Base-by-base conservation (phyloP, 2,888 invertebrate species). In the Oscheius onirici region DNA sequence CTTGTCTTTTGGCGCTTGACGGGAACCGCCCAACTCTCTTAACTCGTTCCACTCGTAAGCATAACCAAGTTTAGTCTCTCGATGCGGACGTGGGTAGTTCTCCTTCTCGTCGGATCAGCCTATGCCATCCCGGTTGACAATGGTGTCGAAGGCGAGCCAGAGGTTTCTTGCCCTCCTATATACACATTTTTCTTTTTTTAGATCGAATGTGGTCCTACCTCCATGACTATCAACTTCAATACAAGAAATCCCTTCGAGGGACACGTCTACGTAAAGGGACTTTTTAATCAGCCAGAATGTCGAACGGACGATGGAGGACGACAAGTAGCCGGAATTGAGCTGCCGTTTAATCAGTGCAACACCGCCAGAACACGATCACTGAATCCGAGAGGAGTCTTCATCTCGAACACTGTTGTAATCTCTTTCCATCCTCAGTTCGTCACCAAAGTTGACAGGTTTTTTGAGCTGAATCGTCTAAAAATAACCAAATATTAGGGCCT, bases 371-470 rank as follows among this genome's bases (percentile, higher is more conserved):
- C 86, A 17, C 78, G 87, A 28, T 87, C 87, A 15, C 74, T 87
- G 51, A 87, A 87, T 69, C 87, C 87, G n/a, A 77, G 81, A 58
- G 87, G 87, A 70, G 83, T 87, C 52, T 87, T 86, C 73, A 85
- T 87, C 69, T 73, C 83, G 41, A 83, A 84, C 60, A 86, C 85
- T 46, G 86, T 87, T 51, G 86, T 87, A 78, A 86, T 87, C 77
- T 83, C 85, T 20, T 87, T 87, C 84, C 87, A 87, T 58, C 87
- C 87, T 0, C 86, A 86, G 71, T 86, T 86, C 72, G 84, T 87
- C 58, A 86, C 86, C 49, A 86, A 86, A 76, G 82, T 80, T 20
- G 77, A 77, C 67, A 67, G 79, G 76, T 52, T 24, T 11, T 8
- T 20, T 1, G 10, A 17, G 15, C 15, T 24, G 5, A 15, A 22